Evolutionary conservation across 2,888 invertebrate genomes (phyloP).

Genomic region (Pyrrhosoma nymphula): DNA sequence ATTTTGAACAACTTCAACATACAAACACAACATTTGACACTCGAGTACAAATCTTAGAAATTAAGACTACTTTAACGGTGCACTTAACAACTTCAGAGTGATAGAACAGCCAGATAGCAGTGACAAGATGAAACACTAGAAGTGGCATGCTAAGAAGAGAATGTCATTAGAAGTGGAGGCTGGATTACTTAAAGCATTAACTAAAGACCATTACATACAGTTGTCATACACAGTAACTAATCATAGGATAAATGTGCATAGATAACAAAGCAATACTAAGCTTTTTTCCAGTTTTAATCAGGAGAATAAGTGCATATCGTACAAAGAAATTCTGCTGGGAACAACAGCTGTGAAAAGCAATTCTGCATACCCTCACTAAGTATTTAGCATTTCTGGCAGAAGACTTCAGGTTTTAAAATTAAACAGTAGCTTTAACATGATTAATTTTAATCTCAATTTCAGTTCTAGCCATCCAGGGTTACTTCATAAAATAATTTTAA

Average conservation of each 20-base stretch:
- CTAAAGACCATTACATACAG: neutral
- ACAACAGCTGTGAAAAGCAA: conserved; percentile 22
- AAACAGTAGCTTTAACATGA: neutral
- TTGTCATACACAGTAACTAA: neutral
- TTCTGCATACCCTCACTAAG: neutral
- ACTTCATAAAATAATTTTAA: neutral
- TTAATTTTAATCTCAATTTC: neutral
- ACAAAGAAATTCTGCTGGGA: neutral
- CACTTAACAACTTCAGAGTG: conserved; percentile 29
- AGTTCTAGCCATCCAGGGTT: conserved; percentile 10
- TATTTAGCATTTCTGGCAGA: neutral
- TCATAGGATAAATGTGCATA: neutral
- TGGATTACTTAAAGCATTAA: conserved; percentile 18
- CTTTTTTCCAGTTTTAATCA: neutral
- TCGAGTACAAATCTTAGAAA: neutral
- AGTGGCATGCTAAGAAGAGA: conserved; percentile 42
- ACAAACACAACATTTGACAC: neutral
- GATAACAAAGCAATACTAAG: neutral
- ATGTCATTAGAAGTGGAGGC: neutral
- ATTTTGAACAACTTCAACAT: neutral
- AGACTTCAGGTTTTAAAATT: neutral
- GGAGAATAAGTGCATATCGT: conserved; percentile 8
- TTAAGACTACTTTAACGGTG: conserved; percentile 30
- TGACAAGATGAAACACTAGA: conserved; percentile 42
- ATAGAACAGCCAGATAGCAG: conserved; percentile 29